Percentiles rank a stretch among this genome's conserved stretches.
phyloP scores from a whole-genome alignment of 2,888 invertebrate species.

The Podabrus alpinus region DNA sequence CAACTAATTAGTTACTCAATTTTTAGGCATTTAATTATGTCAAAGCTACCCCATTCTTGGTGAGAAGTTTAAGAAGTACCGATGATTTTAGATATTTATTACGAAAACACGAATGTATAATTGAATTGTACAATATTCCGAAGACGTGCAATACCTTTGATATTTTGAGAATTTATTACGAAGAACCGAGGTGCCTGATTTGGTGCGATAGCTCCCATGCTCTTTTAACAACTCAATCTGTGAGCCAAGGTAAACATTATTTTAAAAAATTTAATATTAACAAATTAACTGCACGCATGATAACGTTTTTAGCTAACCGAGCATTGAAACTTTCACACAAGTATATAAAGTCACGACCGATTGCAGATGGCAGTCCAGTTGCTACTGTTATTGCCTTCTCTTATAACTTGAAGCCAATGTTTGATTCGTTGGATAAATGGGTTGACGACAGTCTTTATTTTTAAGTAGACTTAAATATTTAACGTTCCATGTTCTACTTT shows the following conservation, averaged over 20 bases:
- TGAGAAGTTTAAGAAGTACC: neutral
- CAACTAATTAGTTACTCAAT: neutral
- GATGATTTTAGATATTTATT: neutral
- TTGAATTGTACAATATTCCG: neutral
- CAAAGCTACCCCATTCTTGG: neutral
- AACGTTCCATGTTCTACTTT: neutral
- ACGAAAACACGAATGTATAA: neutral
- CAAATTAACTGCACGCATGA: neutral
- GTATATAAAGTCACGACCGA: neutral
- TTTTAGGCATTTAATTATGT: neutral
- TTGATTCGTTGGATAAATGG: neutral
- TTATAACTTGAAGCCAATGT: neutral
- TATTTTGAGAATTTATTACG: neutral
- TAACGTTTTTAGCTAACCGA: neutral
- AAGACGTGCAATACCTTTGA: neutral
- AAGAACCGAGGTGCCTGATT: neutral
- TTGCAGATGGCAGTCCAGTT: neutral
- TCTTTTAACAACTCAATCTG: neutral
- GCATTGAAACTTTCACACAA: neutral
- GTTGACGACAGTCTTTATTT: neutral
- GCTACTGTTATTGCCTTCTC: neutral
- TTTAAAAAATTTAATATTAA: neutral
- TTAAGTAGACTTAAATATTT: neutral
- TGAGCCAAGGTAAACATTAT: neutral
- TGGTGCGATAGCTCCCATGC: neutral